Percentiles rank a stretch among this genome's conserved stretches.
These are phyloP conservation scores for Pimephales promelas DNA, from an alignment of 2,113 vertebrate species.

Conservation along the genomic window DNA sequence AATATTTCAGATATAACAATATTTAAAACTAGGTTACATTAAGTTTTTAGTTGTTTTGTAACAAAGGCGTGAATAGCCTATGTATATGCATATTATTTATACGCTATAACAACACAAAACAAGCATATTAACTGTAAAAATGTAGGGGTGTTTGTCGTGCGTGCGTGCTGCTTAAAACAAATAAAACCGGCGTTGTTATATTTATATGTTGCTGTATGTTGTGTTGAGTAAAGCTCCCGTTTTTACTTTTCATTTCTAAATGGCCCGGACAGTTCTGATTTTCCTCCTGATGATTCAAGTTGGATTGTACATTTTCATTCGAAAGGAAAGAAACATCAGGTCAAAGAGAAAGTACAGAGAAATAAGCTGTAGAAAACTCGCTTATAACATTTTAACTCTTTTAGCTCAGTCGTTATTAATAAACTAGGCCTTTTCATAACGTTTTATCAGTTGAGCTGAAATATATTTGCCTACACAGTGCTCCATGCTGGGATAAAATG, in stretches of 20 bases:
- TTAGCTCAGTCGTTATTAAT: background rate
- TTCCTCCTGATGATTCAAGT: background rate
- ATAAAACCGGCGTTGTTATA: background rate
- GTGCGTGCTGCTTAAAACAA: background rate
- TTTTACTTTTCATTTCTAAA: background rate
- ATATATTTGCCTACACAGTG: background rate
- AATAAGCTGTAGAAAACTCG: background rate
- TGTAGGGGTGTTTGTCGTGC: background rate
- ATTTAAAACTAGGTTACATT: background rate
- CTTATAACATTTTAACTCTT: background rate
- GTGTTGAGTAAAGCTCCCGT: background rate
- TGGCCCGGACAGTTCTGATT: background rate
- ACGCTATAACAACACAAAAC: background rate
- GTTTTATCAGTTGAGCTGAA: slow-evolving; percentile 7
- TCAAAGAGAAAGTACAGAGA: background rate
- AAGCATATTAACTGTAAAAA: background rate
- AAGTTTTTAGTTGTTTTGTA: background rate
- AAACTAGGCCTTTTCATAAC: background rate
- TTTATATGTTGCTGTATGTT: background rate
- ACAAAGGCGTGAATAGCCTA: background rate
- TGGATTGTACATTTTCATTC: background rate
- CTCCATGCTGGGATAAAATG: background rate
- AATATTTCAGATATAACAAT: background rate
- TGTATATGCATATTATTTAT: background rate
- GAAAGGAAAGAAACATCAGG: background rate